Evolutionary conservation across 2,797 vertebrate species (phyloP).

Genomic region (Enteromius argenteus): DNA sequence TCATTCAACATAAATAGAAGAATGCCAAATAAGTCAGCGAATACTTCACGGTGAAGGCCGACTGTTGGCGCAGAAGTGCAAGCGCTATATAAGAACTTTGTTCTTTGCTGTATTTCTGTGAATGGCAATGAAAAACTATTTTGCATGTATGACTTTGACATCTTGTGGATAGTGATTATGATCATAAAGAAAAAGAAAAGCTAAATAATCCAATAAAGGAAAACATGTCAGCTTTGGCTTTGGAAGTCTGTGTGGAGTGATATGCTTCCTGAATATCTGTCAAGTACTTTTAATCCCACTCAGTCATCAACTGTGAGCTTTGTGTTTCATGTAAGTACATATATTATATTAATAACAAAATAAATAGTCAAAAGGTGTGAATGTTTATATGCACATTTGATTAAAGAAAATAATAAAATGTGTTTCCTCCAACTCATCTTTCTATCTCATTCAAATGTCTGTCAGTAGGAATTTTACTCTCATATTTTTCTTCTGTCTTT

Average conservation of each 20-base stretch:
- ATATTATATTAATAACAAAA: conserved; percentile 50
- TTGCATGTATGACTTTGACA: not conserved
- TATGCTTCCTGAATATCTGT: conserved; percentile 90
- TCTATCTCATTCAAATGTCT: conserved; percentile 87
- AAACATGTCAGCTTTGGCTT: conserved; percentile 67
- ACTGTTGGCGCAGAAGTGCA: not conserved
- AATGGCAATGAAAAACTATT: not conserved
- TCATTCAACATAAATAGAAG: conserved; percentile 49
- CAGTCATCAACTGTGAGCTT: conserved; percentile 78
- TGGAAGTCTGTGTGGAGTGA: conserved; percentile 76
- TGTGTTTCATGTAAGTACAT: conserved; percentile 71
- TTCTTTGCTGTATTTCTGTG: conserved; percentile 31
- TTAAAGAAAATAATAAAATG: conserved; percentile 54
- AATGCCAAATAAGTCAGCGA: conserved; percentile 43
- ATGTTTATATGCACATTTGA: conserved; percentile 44
- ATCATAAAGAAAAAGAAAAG: conserved; percentile 72
- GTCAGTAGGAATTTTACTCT: conserved; percentile 98
- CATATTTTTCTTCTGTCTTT: conserved; percentile 93
- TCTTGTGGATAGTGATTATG: not conserved
- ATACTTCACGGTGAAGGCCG: conserved; percentile 27
- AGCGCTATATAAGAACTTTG: not conserved
- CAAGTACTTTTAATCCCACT: conserved; percentile 90
- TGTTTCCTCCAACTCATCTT: conserved; percentile 21
- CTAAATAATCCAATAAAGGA: conserved; percentile 84
- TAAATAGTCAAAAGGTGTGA: conserved; percentile 57